Percentiles rank a stretch among this genome's conserved stretches.
Conservation (phyloP, 2,888 invertebrate species). For the Crioceris asparagi region DNA sequence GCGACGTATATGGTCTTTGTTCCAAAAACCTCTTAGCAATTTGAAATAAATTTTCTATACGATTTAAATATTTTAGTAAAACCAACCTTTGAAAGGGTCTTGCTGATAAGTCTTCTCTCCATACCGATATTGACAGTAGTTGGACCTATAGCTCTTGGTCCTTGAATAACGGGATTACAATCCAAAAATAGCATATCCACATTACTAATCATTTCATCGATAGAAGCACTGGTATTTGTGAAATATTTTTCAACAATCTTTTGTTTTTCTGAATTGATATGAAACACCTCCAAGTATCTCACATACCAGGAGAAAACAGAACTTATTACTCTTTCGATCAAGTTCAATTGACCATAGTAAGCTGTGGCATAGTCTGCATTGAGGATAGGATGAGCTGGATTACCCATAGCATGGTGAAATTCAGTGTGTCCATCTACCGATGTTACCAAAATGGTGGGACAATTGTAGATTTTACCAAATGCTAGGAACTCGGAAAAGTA, state of each 20-base stretch:
- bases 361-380: conserved; percentile 19
- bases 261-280: conserved; percentile 11
- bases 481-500: conserved; percentile 17
- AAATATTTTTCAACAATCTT: conserved; percentile 19
- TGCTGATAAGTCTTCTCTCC: conserved; percentile 10
- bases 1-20: no score
- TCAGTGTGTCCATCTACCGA: conserved; percentile 16
- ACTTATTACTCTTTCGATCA: conserved; percentile 28
- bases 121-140: conserved; percentile 23
- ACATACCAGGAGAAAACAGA: conserved; percentile 12
- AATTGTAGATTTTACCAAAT: conserved; percentile 20
- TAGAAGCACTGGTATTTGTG: conserved; percentile 19
- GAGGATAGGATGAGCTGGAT: conserved; percentile 18
- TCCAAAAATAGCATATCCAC: conserved; percentile 25
- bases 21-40: no score
- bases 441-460: conserved; percentile 18
- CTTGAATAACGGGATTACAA: conserved; percentile 23
- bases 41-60: no score
- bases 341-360: conserved; percentile 24
- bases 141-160: conserved; percentile 22
- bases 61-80: no score
- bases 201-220: conserved; percentile 22
- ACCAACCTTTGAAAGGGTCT: conserved; percentile 17
- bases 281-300: conserved; percentile 7
- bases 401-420: conserved; percentile 18